Evolutionary conservation across 2,888 invertebrate species (phyloP).

Genomic region (Drosophila mercatorum): DNA sequence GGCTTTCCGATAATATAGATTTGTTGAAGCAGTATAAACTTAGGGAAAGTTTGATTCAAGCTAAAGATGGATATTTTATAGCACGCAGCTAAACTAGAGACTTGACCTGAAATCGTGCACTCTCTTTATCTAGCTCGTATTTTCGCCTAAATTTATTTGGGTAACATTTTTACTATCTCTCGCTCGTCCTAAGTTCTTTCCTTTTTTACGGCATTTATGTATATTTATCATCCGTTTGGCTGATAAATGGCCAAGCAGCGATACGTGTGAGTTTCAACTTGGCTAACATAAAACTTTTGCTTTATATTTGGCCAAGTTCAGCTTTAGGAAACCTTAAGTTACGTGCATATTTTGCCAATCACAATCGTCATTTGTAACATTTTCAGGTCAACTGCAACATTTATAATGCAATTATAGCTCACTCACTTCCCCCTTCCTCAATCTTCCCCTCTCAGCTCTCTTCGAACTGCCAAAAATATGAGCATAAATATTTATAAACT

Average conservation of each 20-base stretch:
- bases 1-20: not conserved
- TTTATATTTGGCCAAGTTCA: not conserved
- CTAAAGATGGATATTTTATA: too few species aligned
- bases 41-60: too few species aligned
- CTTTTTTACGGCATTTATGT: not conserved
- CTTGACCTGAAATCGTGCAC: not conserved
- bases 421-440: not conserved
- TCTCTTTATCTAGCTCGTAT: not conserved
- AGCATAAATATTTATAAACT: conserved; percentile 71
- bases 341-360: conserved; percentile 10
- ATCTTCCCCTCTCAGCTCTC: not conserved
- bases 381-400: conserved; percentile 27
- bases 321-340: not conserved
- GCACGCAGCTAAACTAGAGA: not conserved
- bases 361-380: conserved; percentile 9
- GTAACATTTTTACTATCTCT: not conserved
- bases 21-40: too few species aligned
- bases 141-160: conserved; percentile 1
- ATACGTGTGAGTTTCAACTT: conserved; percentile 1
- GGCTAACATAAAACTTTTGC: not conserved
- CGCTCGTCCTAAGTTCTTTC: not conserved
- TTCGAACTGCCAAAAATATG: conserved; percentile 7
- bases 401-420: conserved; percentile 24
- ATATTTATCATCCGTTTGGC: not conserved
- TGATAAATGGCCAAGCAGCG: not conserved